phyloP scores from a whole-genome alignment of 2,888 invertebrate genomes.

The Stenchaetothrips biformis region DNA sequence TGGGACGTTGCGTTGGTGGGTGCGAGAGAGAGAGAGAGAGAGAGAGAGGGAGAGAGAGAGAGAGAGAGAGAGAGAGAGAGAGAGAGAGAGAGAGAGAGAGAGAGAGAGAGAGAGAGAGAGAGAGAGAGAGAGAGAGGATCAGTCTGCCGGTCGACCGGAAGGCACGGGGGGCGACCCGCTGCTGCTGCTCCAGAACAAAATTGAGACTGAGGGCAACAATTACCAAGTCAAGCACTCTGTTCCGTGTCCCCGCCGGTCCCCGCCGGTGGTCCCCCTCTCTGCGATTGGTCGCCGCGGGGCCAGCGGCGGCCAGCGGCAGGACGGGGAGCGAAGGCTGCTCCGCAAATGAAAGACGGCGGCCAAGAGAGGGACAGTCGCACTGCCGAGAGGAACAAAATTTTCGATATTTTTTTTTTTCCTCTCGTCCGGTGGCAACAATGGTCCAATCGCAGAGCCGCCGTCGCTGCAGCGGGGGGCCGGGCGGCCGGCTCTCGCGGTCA shows the following conservation, averaged over 20 bases:
- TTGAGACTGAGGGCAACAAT: conserved; percentile 15
- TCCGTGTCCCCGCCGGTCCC: not conserved
- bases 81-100: not conserved
- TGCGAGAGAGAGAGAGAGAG: not conserved
- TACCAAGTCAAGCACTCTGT: not conserved
- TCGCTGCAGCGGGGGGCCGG: not conserved
- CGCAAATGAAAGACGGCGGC: too few species aligned
- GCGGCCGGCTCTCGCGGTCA: not conserved
- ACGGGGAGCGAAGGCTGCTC: too few species aligned
- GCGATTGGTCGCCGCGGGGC: not conserved
- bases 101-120: not conserved
- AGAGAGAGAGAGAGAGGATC: not conserved
- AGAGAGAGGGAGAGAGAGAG: not conserved
- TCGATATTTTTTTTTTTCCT: too few species aligned
- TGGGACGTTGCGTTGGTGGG: not conserved
- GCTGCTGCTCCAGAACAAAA: not conserved
- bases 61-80: not conserved
- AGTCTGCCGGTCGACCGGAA: too few species aligned
- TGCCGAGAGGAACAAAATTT: too few species aligned
- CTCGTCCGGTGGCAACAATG: too few species aligned
- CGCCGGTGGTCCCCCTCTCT: not conserved
- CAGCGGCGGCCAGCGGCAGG: not conserved
- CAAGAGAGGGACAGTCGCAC: too few species aligned
- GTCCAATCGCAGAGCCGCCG: not conserved
- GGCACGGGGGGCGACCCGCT: not conserved